Conservation (phyloP, 2,888 invertebrate species). For the Agriopis leucophaearia region DNA sequence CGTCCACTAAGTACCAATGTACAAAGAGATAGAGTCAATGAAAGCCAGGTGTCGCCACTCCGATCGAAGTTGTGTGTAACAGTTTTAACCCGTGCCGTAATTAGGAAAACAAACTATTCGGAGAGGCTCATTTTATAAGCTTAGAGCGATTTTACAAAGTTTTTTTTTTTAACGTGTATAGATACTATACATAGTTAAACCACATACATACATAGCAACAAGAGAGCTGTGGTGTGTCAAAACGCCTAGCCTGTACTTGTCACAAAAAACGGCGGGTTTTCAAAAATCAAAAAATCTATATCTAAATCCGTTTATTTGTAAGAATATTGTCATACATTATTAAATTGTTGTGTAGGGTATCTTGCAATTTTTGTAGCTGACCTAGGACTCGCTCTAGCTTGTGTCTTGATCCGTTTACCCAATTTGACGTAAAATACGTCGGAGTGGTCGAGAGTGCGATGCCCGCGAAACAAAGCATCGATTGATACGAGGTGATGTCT, state of each 20-base stretch:
- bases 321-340: too few relatives aligned
- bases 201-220: too few relatives aligned
- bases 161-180: too few relatives aligned
- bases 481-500: conserved; percentile 73
- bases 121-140: conserved; percentile 46
- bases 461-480: conserved; percentile 80
- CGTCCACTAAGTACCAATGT: conserved; percentile 37
- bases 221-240: too few relatives aligned
- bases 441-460: conserved; percentile 69
- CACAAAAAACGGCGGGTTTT: too few relatives aligned
- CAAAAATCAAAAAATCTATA: too few relatives aligned
- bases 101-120: conserved; percentile 73
- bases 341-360: too few relatives aligned
- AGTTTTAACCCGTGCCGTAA: conserved; percentile 73
- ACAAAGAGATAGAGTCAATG: conserved; percentile 46
- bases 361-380: too few relatives aligned
- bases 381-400: conserved; percentile 44
- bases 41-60: conserved; percentile 68
- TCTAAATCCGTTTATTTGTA: too few relatives aligned
- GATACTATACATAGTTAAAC: too few relatives aligned
- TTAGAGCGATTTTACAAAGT: conserved; percentile 35
- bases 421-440: conserved; percentile 66
- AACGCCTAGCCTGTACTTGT: too few relatives aligned
- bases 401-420: conserved; percentile 50
- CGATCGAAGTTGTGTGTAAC: conserved; percentile 61